phyloP scores from a whole-genome alignment of 2,113 vertebrate genomes.

The Chlorodrepanis virens region DNA sequence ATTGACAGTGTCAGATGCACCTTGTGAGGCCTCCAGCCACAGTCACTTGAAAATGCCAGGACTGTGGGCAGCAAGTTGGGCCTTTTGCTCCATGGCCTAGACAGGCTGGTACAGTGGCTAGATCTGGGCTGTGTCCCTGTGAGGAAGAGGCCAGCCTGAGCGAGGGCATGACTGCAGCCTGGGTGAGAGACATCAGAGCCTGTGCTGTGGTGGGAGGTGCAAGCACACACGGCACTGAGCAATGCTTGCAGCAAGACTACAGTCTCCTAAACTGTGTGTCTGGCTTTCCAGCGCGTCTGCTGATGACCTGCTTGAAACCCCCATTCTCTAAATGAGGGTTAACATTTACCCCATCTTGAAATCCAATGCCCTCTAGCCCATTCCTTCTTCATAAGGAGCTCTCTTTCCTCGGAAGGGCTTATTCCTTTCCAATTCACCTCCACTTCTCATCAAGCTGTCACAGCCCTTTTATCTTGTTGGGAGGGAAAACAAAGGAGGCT shows the following conservation, averaged over 20 bases:
- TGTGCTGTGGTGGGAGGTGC: neutral
- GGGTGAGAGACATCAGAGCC: neutral
- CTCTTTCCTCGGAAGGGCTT: neutral
- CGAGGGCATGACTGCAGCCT: neutral
- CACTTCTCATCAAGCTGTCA: neutral
- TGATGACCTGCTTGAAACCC: neutral
- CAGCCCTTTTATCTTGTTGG: neutral
- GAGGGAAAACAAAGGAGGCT: neutral
- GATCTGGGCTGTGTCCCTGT: neutral
- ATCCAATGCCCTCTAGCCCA: no score
- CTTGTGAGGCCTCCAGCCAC: neutral
- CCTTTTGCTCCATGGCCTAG: rapidly evolving
- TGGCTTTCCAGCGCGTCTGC: neutral
- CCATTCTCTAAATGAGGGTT: neutral
- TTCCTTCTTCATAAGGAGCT: neutral
- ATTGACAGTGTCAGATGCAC: neutral
- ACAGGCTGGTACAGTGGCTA: neutral
- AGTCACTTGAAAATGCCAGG: neutral
- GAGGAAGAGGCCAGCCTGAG: neutral
- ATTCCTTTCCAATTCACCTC: neutral
- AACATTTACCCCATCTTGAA: neutral
- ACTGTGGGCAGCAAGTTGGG: neutral
- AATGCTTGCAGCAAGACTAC: neutral
- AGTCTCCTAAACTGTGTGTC: neutral
- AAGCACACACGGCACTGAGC: rapidly evolving